phyloP scores from a whole-genome alignment of 2,113 vertebrate genomes.

The Macquaria ambigua region DNA sequence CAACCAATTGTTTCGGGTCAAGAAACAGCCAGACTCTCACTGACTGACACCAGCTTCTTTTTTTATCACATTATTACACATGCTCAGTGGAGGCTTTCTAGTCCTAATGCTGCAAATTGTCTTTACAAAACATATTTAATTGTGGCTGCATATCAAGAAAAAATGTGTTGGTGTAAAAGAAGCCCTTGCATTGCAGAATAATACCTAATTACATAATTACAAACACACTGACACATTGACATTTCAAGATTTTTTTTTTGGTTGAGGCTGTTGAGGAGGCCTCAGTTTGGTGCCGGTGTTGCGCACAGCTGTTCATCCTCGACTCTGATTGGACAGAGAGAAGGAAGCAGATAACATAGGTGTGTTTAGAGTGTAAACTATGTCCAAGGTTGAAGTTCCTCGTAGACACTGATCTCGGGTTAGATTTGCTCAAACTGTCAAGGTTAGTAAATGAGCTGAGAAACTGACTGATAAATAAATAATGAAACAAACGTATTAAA shows the following conservation, averaged over 20 bases:
- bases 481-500: no score
- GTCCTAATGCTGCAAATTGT: no score
- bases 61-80: no score
- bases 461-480: neutral
- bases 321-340: slow-evolving; percentile 49
- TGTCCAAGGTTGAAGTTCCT: slow-evolving; percentile 56
- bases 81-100: no score
- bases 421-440: slow-evolving; percentile 36
- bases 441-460: slow-evolving; percentile 23
- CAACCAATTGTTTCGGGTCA: no score
- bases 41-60: no score
- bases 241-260: neutral
- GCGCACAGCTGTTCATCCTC: slow-evolving; percentile 19
- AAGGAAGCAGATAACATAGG: slow-evolving; percentile 53
- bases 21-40: no score
- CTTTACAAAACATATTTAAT: neutral
- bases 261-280: slow-evolving; percentile 9
- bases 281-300: neutral
- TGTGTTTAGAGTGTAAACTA: slow-evolving; percentile 69
- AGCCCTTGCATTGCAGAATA: neutral
- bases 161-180: neutral
- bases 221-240: neutral
- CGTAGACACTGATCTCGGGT: slow-evolving; percentile 43
- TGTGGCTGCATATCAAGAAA: neutral
- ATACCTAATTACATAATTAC: neutral